A percentile compares a stretch with the other conserved stretches of the same genome.
phyloP scores from a whole-genome alignment of 2,888 invertebrate genomes.

The Caenorhabditis parvicauda region DNA sequence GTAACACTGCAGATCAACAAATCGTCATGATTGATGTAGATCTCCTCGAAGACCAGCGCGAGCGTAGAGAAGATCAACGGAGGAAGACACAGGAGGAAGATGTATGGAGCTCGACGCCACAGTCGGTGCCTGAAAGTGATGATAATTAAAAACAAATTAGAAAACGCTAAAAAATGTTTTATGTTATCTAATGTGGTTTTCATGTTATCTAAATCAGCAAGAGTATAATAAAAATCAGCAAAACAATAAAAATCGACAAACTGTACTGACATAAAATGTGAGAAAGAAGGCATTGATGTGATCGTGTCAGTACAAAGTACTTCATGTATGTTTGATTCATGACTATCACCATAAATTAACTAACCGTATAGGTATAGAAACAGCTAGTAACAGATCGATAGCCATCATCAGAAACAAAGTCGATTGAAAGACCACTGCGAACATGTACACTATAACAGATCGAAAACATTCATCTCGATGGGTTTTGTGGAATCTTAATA shows the following conservation, averaged over 20 bases:
- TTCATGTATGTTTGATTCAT: too few relatives aligned
- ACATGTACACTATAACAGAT: conserved; percentile 28
- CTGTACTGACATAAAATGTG: too few relatives aligned
- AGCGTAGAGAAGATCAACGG: conserved; percentile 17
- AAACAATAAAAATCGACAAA: too few relatives aligned
- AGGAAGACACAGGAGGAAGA: conserved; percentile 19
- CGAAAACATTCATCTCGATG: conserved; percentile 29
- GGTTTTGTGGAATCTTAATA: conserved; percentile 18
- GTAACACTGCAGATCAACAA: conserved; percentile 28
- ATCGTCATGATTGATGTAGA: conserved; percentile 30
- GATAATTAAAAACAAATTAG: too few relatives aligned
- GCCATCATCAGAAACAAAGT: conserved; percentile 29
- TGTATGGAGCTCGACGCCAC: conserved; percentile 26
- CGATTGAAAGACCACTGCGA: conserved; percentile 26
- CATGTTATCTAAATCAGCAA: too few relatives aligned
- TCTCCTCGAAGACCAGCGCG: conserved; percentile 26
- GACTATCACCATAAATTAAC: too few relatives aligned
- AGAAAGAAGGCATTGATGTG: too few relatives aligned
- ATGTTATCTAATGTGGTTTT: too few relatives aligned
- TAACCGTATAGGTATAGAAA: conserved; percentile 27
- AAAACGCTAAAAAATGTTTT: too few relatives aligned
- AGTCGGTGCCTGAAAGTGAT: conserved; percentile 21
- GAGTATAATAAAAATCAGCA: too few relatives aligned
- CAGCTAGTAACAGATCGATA: conserved; percentile 22
- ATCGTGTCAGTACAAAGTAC: too few relatives aligned